Evolutionary conservation across 2,113 vertebrate genomes (phyloP).

Genomic region (Elephas maximus): DNA sequence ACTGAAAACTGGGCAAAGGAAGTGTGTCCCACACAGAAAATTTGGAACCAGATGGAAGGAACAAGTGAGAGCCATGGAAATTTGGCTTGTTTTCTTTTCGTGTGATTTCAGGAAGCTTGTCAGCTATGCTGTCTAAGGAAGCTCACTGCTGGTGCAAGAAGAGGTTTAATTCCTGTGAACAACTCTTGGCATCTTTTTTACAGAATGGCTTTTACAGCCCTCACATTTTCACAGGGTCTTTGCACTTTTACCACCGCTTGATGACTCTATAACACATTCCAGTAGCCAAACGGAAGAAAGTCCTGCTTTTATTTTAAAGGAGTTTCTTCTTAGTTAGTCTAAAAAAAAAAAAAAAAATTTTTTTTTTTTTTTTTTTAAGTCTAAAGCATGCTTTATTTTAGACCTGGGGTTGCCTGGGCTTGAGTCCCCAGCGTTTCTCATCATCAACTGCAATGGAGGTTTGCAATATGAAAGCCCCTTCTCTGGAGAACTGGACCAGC

Average conservation of each 20-base stretch:
- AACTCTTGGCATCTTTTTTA: slow-evolving; percentile 19
- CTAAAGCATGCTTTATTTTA: neutral
- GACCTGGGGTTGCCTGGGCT: neutral
- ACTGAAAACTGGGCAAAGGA: neutral
- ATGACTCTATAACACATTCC: neutral
- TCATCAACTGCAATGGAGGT: neutral
- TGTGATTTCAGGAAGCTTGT: neutral
- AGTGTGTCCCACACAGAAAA: neutral
- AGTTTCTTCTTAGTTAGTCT: neutral
- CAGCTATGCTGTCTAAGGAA: neutral
- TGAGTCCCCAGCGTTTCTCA: neutral
- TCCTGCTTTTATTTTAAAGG: slow-evolving; percentile 56
- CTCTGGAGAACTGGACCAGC: neutral
- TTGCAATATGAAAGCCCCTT: neutral
- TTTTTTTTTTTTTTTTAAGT: neutral
- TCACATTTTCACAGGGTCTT: slow-evolving; percentile 13
- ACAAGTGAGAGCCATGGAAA: neutral
- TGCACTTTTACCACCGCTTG: slow-evolving; percentile 24
- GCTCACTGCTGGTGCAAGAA: neutral
- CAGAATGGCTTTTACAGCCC: slow-evolving; percentile 50
- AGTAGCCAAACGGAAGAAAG: slow-evolving; percentile 11
- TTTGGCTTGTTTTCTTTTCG: neutral
- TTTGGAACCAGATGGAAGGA: neutral
- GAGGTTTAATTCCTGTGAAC: neutral
- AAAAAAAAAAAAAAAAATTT: neutral